A percentile compares a stretch with the other conserved stretches of the same genome.
phyloP scores from a whole-genome alignment of 2,797 vertebrate genomes.

The Sciaenops ocellatus region DNA sequence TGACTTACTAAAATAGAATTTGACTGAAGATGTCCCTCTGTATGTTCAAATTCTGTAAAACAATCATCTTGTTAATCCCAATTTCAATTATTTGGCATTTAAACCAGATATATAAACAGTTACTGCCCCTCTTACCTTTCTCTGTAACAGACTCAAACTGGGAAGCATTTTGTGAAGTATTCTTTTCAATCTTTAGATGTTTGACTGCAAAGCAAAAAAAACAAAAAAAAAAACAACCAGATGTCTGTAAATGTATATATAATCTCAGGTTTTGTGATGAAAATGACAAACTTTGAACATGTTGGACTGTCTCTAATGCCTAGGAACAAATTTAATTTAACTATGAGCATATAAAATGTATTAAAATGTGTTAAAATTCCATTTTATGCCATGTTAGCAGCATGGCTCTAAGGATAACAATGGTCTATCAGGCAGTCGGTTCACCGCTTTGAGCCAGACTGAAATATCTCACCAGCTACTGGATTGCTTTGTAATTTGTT shows the following conservation, averaged over 20 bases:
- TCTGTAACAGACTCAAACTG: constrained; percentile 89
- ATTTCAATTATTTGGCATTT: not conserved
- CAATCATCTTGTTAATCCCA: constrained; percentile 31
- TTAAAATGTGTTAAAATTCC: not conserved
- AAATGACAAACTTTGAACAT: not conserved
- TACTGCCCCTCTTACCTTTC: constrained; percentile 85
- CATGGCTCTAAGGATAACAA: not conserved
- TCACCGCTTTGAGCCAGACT: not conserved
- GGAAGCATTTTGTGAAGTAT: constrained; percentile 83
- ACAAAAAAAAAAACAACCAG: constrained; percentile 12
- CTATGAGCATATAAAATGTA: not conserved
- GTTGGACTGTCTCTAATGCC: not conserved
- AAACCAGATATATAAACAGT: not conserved
- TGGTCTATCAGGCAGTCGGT: too few species aligned
- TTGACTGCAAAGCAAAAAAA: constrained; percentile 83
- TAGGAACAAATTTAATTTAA: not conserved
- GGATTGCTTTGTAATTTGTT: not conserved
- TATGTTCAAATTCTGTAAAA: constrained; percentile 88
- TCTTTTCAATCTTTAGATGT: constrained; percentile 91
- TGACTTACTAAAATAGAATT: constrained; percentile 91
- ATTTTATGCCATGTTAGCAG: not conserved
- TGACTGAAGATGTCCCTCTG: constrained; percentile 91
- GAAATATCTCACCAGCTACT: constrained; percentile 7
- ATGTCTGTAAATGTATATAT: not conserved
- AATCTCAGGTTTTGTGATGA: not conserved